Evolutionary conservation across 2,797 vertebrate species (phyloP), one percentile per base, ranked within the genome.

Genomic region (Allenopithecus nigroviridis): DNA sequence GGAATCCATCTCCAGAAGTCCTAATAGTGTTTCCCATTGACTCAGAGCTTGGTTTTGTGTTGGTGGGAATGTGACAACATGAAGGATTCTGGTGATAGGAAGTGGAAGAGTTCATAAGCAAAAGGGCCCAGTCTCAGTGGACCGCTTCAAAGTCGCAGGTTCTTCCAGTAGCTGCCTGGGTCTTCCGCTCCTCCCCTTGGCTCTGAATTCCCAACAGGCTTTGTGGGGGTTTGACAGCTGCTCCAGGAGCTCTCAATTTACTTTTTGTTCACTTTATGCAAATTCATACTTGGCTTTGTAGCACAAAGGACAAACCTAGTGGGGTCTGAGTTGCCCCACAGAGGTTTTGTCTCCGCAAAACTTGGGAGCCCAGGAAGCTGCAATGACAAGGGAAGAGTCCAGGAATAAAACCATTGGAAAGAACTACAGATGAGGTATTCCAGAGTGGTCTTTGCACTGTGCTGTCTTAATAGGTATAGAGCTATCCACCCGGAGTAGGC

Each of bases 401-500:
- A 36, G n/a, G 55, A 50, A n/a, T 2, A n/a, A 26, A 88, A 48
- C 46, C 39, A 13, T 5, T 21, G 80, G 21, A 22, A 46, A 10
- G 39, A 80, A n/a, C 22, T 1, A 13, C 30, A 22, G 0, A 8
- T 5, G 14, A 48, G 1, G 12, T 6, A 19, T 13, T 86, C 41
- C 43, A 39, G 30, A 41, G 46, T 16, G 68, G 21, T 36, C 28
- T 75, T 22, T 21, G 21, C 78, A 14, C 50, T 14, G 78, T 36
- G 78, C 48, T 80, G 33, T 53, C 33, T 36, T 13, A 24, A 22
- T 22, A 53, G 75, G 75, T 48, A 16, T 75, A 59, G 76, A 26
- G 1, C 5, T 36, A 5, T 68, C 3, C 4, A 16, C 43, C 17
- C 1, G 1, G 78, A 72, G 21, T 11, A 10, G 26, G 22, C 41